Evolutionary conservation across 1,140 invertebrate species (phyloP), one percentile per base, ranked within the genome.

Genomic region (Drosophila asahinai): DNA sequence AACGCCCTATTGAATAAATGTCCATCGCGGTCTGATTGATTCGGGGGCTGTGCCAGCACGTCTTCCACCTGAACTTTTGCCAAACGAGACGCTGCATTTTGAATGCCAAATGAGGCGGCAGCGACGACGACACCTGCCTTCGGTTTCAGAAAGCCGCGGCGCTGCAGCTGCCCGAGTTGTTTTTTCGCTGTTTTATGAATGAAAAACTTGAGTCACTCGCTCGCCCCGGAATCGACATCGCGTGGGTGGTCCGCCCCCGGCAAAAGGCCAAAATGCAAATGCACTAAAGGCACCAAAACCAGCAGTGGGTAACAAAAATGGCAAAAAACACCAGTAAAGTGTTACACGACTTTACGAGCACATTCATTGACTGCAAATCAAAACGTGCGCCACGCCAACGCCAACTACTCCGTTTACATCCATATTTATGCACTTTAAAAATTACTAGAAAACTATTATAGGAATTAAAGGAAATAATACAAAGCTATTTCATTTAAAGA

Each of bases 301-400:
- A 42, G 70, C 75, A 48, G 64, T 71, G 67, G 67, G 67, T 68
- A 71, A 54, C 80, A 67, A 74, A 67, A 55, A 19, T 68, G 61
- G 75, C 60, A 61, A 67, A 65, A 64, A 83, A 73, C 63, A 54
- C 30, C 38, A 51, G 54, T 54, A 83, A 70, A 77, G 68, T 84
- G 81, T 89, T 89, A 62, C 83, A 87, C 83, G 86, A 87, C 80
- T 89, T 78, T 81, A 89, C 84, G 77, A 83, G 80, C 80, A 51
- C 83, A 83, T 87, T 84, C 84, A 87, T 89, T 84, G 84, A 89
- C 81, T 87, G 81, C 62, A 83, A 89, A 87, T 87, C 84, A 86
- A 83, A 89, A 89, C 83, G 83, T 89, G 83, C 84, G 58, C 78
- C 58, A 83, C 81, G 80, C 70, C 81, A 84, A 84, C 73, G 77